Percentiles rank a stretch among this genome's conserved stretches.
phyloP scores from a whole-genome alignment of 2,113 vertebrate species.

The Ceyx margarethae region DNA sequence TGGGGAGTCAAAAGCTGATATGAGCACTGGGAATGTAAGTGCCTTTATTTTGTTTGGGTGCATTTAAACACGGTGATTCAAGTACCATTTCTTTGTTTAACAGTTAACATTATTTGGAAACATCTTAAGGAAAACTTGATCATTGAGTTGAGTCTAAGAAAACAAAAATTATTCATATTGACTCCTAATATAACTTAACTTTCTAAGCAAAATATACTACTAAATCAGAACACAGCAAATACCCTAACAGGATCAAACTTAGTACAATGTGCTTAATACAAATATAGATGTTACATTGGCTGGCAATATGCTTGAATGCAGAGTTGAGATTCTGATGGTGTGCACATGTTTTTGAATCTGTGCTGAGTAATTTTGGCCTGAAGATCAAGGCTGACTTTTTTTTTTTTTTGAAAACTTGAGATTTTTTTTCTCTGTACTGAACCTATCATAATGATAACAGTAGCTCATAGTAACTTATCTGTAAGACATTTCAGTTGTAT shows the following conservation, averaged over 20 bases:
- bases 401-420: background rate
- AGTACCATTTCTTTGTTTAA: background rate
- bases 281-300: background rate
- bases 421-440: background rate
- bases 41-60: conserved; percentile 57
- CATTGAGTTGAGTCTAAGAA: background rate
- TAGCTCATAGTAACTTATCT: background rate
- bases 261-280: background rate
- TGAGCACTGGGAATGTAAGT: conserved; percentile 72
- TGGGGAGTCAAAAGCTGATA: conserved; percentile 73
- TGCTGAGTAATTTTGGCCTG: background rate
- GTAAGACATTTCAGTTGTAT: background rate
- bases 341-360: background rate
- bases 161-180: background rate
- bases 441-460: background rate
- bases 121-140: background rate
- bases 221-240: background rate
- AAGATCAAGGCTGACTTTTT: background rate
- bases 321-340: background rate
- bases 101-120: background rate
- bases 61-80: conserved; percentile 20
- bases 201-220: background rate
- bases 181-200: background rate
- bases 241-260: background rate
- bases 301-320: background rate